These are phyloP conservation scores for Drosophila auraria DNA, from an alignment of 1,140 invertebrate genomes.

Conservation along the genomic window DNA sequence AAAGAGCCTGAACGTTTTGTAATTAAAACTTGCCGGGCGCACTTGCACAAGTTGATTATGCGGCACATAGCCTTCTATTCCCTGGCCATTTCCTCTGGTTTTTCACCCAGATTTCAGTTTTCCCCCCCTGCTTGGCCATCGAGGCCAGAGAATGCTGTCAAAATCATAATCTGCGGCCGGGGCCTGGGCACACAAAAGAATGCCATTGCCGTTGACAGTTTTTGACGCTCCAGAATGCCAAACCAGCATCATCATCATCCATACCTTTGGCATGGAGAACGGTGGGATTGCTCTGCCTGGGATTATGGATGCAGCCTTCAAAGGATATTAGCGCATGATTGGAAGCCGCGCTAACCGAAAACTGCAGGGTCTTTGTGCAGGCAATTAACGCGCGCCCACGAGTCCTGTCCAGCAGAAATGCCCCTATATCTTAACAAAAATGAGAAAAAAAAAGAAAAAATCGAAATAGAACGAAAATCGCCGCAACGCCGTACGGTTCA, in stretches of 20 bases:
- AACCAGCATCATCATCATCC: slow-evolving; percentile 41
- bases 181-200: slow-evolving; percentile 70
- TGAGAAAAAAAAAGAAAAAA: neutral
- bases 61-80: slow-evolving; percentile 34
- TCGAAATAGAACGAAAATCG: neutral
- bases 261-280: slow-evolving; percentile 13
- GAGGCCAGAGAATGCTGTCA: slow-evolving; percentile 61
- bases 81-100: slow-evolving; percentile 10
- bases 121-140: neutral
- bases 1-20: slow-evolving; percentile 53
- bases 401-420: slow-evolving; percentile 10
- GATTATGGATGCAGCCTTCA: slow-evolving; percentile 42
- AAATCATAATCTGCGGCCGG: slow-evolving; percentile 77
- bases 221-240: slow-evolving; percentile 52
- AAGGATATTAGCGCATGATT: slow-evolving; percentile 80
- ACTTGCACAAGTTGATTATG: slow-evolving; percentile 75
- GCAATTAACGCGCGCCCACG: slow-evolving; percentile 52
- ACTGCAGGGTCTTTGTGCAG: slow-evolving; percentile 63
- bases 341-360: slow-evolving; percentile 56
- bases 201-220: slow-evolving; percentile 67
- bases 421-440: slow-evolving; percentile 18
- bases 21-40: slow-evolving; percentile 73
- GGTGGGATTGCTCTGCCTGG: slow-evolving; percentile 23
- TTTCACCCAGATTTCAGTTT: neutral
- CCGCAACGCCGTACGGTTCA: slow-evolving; percentile 23